These are phyloP conservation scores for Julus scandinavius DNA, from an alignment of 2,888 invertebrate genomes.

Conservation along the genomic window DNA sequence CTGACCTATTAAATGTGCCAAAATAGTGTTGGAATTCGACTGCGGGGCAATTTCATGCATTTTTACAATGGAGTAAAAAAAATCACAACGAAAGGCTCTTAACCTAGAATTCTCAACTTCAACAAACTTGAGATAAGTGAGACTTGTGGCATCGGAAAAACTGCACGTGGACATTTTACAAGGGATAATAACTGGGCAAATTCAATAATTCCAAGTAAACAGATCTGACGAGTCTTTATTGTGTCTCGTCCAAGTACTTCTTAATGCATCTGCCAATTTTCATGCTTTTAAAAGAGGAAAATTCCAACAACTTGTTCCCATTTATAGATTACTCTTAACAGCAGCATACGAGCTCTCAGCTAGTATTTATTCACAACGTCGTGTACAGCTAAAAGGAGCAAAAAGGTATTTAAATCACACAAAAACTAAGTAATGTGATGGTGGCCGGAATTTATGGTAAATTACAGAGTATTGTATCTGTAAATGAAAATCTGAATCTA, in stretches of 20 bases:
- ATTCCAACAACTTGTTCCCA: background rate
- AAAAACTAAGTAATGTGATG: background rate
- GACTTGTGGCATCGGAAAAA: slow-evolving; percentile 11
- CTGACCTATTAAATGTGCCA: slow-evolving; percentile 45
- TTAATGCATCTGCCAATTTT: background rate
- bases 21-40: slow-evolving; percentile 43
- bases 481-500: too few species aligned
- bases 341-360: background rate
- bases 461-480: too few species aligned
- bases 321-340: background rate
- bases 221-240: background rate
- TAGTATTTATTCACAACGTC: background rate
- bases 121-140: slow-evolving; percentile 36
- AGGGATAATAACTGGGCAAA: background rate
- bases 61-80: background rate
- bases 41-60: slow-evolving; percentile 24
- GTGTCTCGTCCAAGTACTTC: background rate
- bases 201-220: slow-evolving; percentile 22
- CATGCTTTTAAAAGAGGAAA: background rate
- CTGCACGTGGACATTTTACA: slow-evolving; percentile 24
- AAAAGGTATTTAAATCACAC: background rate
- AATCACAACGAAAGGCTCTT: slow-evolving; percentile 42
- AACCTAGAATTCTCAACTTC: slow-evolving; percentile 42
- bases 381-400: background rate
- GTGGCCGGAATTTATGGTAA: too few species aligned